These are phyloP conservation scores for Xiphophorus birchmanni DNA, from an alignment of 2,797 vertebrate genomes.

Conservation along the genomic window DNA sequence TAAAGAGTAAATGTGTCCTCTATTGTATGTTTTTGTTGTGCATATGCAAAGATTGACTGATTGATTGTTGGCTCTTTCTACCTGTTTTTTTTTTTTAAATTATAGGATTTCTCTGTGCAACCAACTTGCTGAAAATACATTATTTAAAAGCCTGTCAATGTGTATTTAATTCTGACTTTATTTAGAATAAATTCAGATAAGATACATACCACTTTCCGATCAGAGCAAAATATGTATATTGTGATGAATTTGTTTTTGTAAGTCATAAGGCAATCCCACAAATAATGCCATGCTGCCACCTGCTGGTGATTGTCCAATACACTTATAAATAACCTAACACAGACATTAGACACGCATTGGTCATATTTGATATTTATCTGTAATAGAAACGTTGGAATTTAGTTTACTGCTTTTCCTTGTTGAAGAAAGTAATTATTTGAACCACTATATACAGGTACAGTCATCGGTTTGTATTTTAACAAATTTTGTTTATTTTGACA, in stretches of 20 bases:
- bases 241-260: background rate
- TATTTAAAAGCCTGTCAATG: constrained; percentile 22
- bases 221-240: background rate
- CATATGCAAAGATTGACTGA: constrained; percentile 47
- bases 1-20: constrained; percentile 50
- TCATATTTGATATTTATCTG: background rate
- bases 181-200: background rate
- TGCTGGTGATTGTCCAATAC: constrained; percentile 16
- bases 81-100: constrained; percentile 64
- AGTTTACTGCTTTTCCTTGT: background rate
- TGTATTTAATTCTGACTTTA: constrained; percentile 4
- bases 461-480: background rate
- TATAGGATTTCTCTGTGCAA: constrained; percentile 58
- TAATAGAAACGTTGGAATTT: background rate
- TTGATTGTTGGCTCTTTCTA: constrained; percentile 68
- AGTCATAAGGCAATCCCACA: background rate
- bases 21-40: constrained; percentile 55
- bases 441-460: background rate
- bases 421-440: background rate
- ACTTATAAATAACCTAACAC: background rate
- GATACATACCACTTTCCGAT: background rate
- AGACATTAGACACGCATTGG: background rate
- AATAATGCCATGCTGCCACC: constrained; percentile 20
- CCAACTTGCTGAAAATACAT: constrained; percentile 37
- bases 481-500: constrained; percentile 37